Percentiles rank a stretch among this genome's conserved stretches.
Conservation (phyloP, 1,140 invertebrate genomes). For the Panagrolaimus sp. region DNA sequence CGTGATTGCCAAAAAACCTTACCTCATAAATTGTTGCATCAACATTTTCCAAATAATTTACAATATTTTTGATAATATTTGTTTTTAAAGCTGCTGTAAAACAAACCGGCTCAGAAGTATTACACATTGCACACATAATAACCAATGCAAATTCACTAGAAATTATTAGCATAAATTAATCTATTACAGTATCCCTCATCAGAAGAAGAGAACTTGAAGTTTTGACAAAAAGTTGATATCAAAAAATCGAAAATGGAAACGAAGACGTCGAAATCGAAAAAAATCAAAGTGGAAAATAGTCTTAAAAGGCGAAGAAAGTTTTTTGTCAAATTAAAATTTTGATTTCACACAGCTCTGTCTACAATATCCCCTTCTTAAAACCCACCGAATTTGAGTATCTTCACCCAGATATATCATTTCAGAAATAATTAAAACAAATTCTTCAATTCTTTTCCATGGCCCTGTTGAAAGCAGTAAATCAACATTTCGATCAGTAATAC, state of each 20-base stretch:
- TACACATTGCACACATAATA: slow-evolving; percentile 78
- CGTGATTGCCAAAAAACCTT: no score
- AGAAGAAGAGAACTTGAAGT: no score
- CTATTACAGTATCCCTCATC: not conserved
- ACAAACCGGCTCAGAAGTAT: slow-evolving; percentile 79
- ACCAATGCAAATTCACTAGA: slow-evolving; percentile 91
- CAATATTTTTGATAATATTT: slow-evolving; percentile 77
- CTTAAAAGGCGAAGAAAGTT: no score
- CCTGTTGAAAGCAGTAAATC: slow-evolving; percentile 93
- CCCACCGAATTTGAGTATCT: slow-evolving; percentile 80
- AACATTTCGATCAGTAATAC: slow-evolving; percentile 90
- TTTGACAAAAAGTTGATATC: no score
- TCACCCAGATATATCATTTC: slow-evolving; percentile 64
- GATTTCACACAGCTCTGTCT: no score
- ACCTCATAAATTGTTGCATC: slow-evolving; percentile 51
- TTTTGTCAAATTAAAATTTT: no score
- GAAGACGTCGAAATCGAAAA: no score
- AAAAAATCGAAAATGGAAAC: no score
- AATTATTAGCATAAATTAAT: slow-evolving; percentile 57
- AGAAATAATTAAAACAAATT: slow-evolving; percentile 78
- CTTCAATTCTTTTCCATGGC: slow-evolving; percentile 80
- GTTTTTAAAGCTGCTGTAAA: slow-evolving; percentile 76
- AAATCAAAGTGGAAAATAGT: no score
- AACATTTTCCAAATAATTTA: slow-evolving; percentile 85
- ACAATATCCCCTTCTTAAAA: no score